Percentiles rank a stretch among this genome's conserved stretches.
These are phyloP conservation scores for Paguma larvata DNA, from an alignment of 2,797 vertebrate species.

Conservation along the genomic window DNA sequence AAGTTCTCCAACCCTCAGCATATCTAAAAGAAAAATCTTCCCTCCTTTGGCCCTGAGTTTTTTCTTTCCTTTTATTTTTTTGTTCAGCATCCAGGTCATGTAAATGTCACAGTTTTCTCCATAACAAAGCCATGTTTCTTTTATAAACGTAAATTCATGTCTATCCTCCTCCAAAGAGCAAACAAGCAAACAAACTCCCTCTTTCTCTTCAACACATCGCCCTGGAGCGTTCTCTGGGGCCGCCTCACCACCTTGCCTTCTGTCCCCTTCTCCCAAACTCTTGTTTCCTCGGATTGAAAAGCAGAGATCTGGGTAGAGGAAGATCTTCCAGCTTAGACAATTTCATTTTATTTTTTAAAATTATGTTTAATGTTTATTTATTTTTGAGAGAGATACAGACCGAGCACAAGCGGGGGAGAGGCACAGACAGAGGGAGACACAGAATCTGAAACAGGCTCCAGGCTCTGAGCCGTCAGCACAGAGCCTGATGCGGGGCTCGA, in stretches of 20 bases:
- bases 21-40: neutral
- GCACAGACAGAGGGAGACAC: too few relatives aligned
- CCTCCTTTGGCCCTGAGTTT: neutral
- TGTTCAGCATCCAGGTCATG: neutral
- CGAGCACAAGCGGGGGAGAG: too few relatives aligned
- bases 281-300: neutral
- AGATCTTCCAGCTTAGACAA: neutral
- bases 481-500: too few relatives aligned
- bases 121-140: neutral
- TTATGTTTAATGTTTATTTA: too few relatives aligned
- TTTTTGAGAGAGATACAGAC: too few relatives aligned
- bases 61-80: neutral
- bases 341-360: neutral
- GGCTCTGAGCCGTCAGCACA: too few relatives aligned
- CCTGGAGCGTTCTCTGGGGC: neutral
- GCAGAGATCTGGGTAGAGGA: neutral
- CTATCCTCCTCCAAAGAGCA: neutral
- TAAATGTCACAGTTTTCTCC: neutral
- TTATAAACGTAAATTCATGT: neutral
- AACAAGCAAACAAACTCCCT: neutral
- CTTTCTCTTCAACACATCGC: neutral
- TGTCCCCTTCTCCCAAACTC: neutral
- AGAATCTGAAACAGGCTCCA: too few relatives aligned
- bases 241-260: rapidly evolving
- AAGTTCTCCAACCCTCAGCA: neutral